A percentile compares a stretch with the other conserved stretches of the same genome.
These are phyloP conservation scores for Ceyx melanurus DNA, from an alignment of 2,113 vertebrate species.

Conservation along the genomic window DNA sequence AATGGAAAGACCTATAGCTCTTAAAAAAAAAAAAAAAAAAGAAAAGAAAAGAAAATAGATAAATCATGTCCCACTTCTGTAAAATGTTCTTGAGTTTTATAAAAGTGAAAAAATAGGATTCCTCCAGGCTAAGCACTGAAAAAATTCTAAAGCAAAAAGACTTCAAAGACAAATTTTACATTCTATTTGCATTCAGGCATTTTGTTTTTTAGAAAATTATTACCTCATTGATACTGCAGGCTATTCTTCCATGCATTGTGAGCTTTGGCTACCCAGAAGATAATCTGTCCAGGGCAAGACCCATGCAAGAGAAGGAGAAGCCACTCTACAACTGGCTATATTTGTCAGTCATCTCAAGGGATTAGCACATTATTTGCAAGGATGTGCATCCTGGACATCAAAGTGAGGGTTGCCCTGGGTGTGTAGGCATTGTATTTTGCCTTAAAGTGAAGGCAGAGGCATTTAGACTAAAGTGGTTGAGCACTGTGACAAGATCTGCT, in stretches of 20 bases:
- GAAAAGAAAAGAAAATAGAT: neutral
- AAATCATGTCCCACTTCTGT: neutral
- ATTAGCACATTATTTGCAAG: neutral
- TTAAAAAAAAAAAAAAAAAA: neutral
- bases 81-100: neutral
- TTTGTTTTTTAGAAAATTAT: constrained; percentile 32
- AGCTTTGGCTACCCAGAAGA: neutral
- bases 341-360: neutral
- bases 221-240: neutral
- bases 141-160: neutral
- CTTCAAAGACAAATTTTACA: constrained; percentile 37
- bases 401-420: neutral
- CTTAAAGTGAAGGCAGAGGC: neutral
- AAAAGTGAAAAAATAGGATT: constrained; percentile 17
- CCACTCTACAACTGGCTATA: neutral
- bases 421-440: neutral
- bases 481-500: neutral
- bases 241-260: neutral
- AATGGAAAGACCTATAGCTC: neutral
- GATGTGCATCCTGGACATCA: neutral
- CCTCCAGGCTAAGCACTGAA: constrained; percentile 19
- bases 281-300: neutral
- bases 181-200: constrained; percentile 8
- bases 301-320: neutral
- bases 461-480: rapidly evolving